Base-by-base conservation (phyloP, 1,140 invertebrate genomes). In the Cotesia chilonis region DNA sequence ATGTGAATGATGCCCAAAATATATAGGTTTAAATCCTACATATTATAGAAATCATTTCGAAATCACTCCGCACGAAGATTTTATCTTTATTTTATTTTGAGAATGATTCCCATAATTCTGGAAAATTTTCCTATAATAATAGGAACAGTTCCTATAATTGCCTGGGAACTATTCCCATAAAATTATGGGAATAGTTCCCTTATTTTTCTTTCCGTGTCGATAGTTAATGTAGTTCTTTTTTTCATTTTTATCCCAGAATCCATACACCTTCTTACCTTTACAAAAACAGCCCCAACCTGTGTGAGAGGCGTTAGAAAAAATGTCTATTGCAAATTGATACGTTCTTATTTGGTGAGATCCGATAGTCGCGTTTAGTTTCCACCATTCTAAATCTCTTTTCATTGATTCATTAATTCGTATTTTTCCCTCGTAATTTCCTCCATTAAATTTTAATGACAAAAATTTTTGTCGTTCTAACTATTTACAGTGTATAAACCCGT, bases 401-500 rank as follows among this genome's bases (percentile, higher is more conserved):
- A 75, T 17, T 10, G 5, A 5, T 6, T 51, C 10, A 36, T 69
- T 35, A 12, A 75, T 38, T 7, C 3, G 28, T 47, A 76, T 71
- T 20, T 57, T 67, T 12, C 47, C 59, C 10, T 73, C 71, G 12
- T 73, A 75, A 38, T 59, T 28, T 1, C 10, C 47, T 4, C 67
- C 52, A 35, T 75, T 78, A 38, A 60, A 60, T n/a, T 74, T 73
- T 20, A 77, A 63, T 5, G 72, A 66, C 10, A 72, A 65, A 35
- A 70, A 70, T 60, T 76, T 77, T 68, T 69, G 68, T 55, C 67
- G 20, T 66, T 76, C 76, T 14, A 77, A 35, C 9, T 38, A 17
- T 51, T 76, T 76, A 57, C 68, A 73, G 52, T 76, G 70, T n/a
- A 41, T 57, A 4, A 61, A 61, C 9, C 64, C 73, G 55, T 74